Percentiles rank a stretch among this genome's conserved stretches.
These are phyloP conservation scores for Catostylus mosaicus DNA, from an alignment of 30 jellyfish, hydroid and myxozoan genomes.

Conservation along the genomic window DNA sequence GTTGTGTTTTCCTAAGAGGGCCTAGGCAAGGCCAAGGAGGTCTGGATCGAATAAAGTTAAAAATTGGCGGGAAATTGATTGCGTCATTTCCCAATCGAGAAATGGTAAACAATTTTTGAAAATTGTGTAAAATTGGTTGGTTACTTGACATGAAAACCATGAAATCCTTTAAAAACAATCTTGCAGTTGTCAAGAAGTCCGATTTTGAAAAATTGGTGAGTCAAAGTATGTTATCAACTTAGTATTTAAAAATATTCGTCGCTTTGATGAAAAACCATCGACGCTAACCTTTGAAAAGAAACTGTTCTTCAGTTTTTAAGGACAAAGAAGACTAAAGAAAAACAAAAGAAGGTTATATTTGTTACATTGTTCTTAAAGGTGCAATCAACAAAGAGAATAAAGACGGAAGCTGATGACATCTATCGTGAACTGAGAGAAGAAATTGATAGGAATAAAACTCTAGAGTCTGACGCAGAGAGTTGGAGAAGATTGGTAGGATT, in stretches of 20 bases:
- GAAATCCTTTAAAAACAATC: neutral
- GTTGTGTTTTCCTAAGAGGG: no score
- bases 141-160: neutral
- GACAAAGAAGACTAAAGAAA: no score
- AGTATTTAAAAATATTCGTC: no score
- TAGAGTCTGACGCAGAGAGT: slow-evolving; percentile 11
- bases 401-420: neutral
- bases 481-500: slow-evolving; percentile 45
- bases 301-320: no score
- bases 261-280: no score
- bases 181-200: neutral
- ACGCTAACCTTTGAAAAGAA: no score
- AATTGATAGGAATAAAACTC: neutral
- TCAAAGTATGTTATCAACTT: no score
- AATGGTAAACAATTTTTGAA: neutral
- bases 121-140: no score
- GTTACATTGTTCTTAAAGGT: no score
- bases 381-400: slow-evolving; percentile 3
- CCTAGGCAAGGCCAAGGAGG: no score
- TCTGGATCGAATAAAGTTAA: slow-evolving; percentile 40
- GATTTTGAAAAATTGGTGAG: slow-evolving; percentile 1
- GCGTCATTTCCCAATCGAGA: slow-evolving; percentile 16
- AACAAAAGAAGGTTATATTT: no score
- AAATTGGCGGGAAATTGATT: slow-evolving; percentile 64
- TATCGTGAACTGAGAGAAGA: slow-evolving; percentile 18